A percentile compares a stretch with the other conserved stretches of the same genome.
phyloP scores from a whole-genome alignment of 2,113 vertebrate species.

The Eira barbara region DNA sequence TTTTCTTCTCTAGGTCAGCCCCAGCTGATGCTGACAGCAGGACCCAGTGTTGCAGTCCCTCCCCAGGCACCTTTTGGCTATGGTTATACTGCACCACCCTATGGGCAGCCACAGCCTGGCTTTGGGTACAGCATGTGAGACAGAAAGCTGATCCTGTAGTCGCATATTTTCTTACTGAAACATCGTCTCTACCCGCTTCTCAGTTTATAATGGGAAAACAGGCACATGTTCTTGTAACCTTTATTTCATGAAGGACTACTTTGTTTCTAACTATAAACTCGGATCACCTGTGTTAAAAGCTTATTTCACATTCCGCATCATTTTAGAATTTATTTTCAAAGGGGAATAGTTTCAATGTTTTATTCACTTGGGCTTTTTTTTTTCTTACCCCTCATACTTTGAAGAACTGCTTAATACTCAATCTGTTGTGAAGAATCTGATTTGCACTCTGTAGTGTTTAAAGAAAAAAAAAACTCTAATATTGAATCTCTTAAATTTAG shows the following conservation, averaged over 20 bases:
- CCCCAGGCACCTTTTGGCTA: conserved; percentile 96
- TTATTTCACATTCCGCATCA: conserved; percentile 96
- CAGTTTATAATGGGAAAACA: conserved; percentile 83
- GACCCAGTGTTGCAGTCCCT: conserved; percentile 95
- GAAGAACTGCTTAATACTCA: conserved; percentile 88
- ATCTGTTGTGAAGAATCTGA: conserved; percentile 95
- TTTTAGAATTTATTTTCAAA: conserved; percentile 88
- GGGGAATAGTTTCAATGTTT: conserved; percentile 85
- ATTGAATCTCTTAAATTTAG: conserved; percentile 91
- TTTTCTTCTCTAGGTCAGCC: conserved; percentile 89
- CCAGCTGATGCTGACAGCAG: conserved; percentile 98
- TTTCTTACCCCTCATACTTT: conserved; percentile 45
- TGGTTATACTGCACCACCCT: conserved; percentile 94
- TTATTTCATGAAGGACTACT: conserved; percentile 97
- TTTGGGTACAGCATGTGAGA: conserved; percentile 98
- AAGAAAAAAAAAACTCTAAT: conserved; percentile 86
- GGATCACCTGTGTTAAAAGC: conserved; percentile 88
- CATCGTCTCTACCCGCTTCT: conserved; percentile 88
- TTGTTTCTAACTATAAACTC: conserved; percentile 90
- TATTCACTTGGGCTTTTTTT: conserved; percentile 81
- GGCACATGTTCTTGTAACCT: conserved; percentile 88
- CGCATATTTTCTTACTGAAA: conserved; percentile 87
- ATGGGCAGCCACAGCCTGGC: conserved; percentile 92
- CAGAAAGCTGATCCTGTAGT: conserved; percentile 81
- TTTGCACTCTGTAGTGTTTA: conserved; percentile 98